Base-by-base conservation (phyloP, 2,113 vertebrate species). In the Piprites chloris region DNA sequence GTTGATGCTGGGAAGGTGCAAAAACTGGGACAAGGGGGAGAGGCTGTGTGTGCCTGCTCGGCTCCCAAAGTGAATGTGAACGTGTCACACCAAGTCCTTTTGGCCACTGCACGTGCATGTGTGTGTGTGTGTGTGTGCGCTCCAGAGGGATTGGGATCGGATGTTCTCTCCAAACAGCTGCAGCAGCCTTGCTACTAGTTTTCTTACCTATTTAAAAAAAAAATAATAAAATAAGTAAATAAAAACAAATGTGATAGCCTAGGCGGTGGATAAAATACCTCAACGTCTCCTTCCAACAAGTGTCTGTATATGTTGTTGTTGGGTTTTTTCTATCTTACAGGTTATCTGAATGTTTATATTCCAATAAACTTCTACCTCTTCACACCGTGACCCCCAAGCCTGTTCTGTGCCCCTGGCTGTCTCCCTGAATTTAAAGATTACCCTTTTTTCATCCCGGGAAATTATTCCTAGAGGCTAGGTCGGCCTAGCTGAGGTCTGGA, bases 291-390 rank as follows among this genome's bases (percentile, higher is more conserved):
- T 97, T 97, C 95, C 98, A 98, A 97, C 98, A 97, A 98, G 97
- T 97, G 97, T 98, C 98, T 98, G 97, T 98, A 97, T 98, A 97
- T 98, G 98, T 98, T 87, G 96, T 98, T 97, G 97, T 97, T 98
- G 93, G 96, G 93, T 95, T 98, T 98, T 97, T 97, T 97, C 97
- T 98, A 98, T 98, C 97, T 97, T 97, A 97, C 96, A 89, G 91
- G 95, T 98, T 98, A 96, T 97, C 68, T 97, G 97, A 98, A 98
- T 98, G 98, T 98, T 98, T 98, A 97, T 98, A 98, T 98, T 98
- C 98, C 98, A 98, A 98, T 98, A 98, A 98, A 98, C 96, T 98
- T 98, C 98, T 98, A 98, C 98, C 98, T 98, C 98, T 98, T 98
- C 98, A 98, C 87, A 80, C 21, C 13, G 81, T 63, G 95, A 69